phyloP scores from a whole-genome alignment of 2,888 invertebrate genomes.

The Torymus aiolomorphi region DNA sequence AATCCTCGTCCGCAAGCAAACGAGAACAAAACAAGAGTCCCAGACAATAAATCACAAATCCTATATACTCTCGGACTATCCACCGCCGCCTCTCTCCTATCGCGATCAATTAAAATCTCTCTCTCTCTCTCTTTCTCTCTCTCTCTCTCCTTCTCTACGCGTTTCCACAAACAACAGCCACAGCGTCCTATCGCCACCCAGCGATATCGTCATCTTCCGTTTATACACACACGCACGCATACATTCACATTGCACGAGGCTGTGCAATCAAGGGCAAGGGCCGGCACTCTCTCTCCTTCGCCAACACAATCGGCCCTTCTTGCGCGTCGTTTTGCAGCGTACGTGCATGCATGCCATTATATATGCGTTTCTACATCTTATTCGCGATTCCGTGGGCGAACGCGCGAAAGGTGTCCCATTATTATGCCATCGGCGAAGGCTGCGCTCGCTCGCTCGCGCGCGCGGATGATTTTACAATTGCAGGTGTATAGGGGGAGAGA shows the following conservation, averaged over 20 bases:
- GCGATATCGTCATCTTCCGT: too few relatives aligned
- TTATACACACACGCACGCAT: too few relatives aligned
- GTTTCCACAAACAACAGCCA: conserved; percentile 12
- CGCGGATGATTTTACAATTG: conserved; percentile 45
- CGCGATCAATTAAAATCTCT: conserved; percentile 22
- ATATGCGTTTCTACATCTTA: neutral
- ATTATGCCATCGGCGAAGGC: conserved; percentile 43
- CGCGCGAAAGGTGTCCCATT: conserved; percentile 19
- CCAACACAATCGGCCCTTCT: too few relatives aligned
- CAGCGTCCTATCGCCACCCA: too few relatives aligned
- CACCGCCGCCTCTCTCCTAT: neutral
- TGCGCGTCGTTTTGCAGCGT: too few relatives aligned
- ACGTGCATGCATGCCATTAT: neutral
- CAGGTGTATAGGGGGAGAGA: conserved; percentile 18
- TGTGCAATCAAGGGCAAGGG: too few relatives aligned
- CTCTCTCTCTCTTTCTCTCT: neutral
- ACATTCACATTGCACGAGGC: too few relatives aligned
- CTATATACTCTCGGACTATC: neutral
- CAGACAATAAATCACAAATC: neutral
- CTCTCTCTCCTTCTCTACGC: neutral
- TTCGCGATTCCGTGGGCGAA: neutral
- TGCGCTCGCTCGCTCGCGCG: neutral
- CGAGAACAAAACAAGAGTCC: neutral
- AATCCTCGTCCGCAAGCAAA: too few relatives aligned
- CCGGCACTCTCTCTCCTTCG: too few relatives aligned